phyloP scores from a whole-genome alignment of 2,888 invertebrate species.

The Caenorhabditis sulstoni region DNA sequence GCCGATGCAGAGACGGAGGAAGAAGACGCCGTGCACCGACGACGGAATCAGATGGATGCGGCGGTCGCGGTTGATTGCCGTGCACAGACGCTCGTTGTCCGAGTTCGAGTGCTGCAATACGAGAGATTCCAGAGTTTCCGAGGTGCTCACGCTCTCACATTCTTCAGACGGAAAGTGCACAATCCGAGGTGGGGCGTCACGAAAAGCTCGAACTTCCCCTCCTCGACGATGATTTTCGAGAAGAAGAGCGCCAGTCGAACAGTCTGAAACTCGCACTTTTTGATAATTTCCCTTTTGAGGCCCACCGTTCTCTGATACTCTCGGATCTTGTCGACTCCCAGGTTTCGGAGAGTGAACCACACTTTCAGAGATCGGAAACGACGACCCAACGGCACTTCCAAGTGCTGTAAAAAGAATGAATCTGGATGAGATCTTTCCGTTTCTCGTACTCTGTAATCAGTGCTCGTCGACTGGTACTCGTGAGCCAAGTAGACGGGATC shows the following conservation, averaged over 20 bases:
- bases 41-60: constrained; percentile 82
- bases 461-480: constrained; percentile 90
- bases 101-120: constrained; percentile 80
- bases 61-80: constrained; percentile 82
- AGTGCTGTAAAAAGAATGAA: constrained; percentile 66
- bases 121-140: not conserved
- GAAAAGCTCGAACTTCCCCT: constrained; percentile 89
- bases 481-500: constrained; percentile 97
- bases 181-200: constrained; percentile 91
- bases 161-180: constrained; percentile 90
- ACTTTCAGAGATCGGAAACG: constrained; percentile 95
- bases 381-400: constrained; percentile 88
- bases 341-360: constrained; percentile 95
- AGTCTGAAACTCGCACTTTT: constrained; percentile 80
- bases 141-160: constrained; percentile 80
- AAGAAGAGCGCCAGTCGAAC: constrained; percentile 88
- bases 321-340: constrained; percentile 93
- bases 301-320: constrained; percentile 89
- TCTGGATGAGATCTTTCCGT: not conserved
- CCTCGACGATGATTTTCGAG: constrained; percentile 86
- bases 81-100: constrained; percentile 81
- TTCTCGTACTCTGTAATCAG: constrained; percentile 69
- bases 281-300: no score
- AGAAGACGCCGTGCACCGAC: constrained; percentile 77
- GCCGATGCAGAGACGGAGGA: constrained; percentile 82